phyloP scores from a whole-genome alignment of 2,888 invertebrate species.

The Zygothrica quintamaculata region DNA sequence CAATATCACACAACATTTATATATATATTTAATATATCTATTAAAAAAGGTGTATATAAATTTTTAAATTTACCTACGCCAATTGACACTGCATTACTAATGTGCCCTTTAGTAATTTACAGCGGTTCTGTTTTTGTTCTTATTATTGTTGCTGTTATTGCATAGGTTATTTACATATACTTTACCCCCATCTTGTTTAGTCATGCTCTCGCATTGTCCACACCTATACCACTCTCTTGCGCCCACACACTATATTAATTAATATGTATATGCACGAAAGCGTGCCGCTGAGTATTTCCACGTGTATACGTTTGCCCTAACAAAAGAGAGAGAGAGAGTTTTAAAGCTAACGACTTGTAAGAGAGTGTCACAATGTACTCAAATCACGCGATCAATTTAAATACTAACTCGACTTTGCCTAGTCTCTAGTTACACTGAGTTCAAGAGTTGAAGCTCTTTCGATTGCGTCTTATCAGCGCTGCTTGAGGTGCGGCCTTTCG shows the following conservation, averaged over 20 bases:
- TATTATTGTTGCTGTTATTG: conserved; percentile 3
- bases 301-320: conserved; percentile 22
- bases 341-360: not conserved
- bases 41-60: conserved; percentile 10
- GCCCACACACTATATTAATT: conserved; percentile 26
- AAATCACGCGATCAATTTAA: conserved; percentile 55
- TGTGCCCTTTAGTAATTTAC: conserved; percentile 45
- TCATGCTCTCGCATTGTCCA: conserved; percentile 22
- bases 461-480: conserved; percentile 45
- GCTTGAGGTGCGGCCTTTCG: conserved; percentile 50
- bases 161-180: conserved; percentile 19
- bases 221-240: conserved; percentile 4
- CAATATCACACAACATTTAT: not conserved
- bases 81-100: conserved; percentile 47
- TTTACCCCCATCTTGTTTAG: conserved; percentile 40
- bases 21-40: conserved; percentile 8
- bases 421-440: conserved; percentile 49
- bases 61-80: conserved; percentile 25
- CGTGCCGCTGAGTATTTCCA: conserved; percentile 52
- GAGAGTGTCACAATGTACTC: conserved; percentile 25
- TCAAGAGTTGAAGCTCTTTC: conserved; percentile 55
- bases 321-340: conserved; percentile 11
- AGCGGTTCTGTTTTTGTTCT: conserved; percentile 9
- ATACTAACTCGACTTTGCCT: conserved; percentile 44
- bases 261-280: conserved; percentile 42